Conservation (phyloP, 2,888 invertebrate genomes). For the Metallyticus violacea region DNA sequence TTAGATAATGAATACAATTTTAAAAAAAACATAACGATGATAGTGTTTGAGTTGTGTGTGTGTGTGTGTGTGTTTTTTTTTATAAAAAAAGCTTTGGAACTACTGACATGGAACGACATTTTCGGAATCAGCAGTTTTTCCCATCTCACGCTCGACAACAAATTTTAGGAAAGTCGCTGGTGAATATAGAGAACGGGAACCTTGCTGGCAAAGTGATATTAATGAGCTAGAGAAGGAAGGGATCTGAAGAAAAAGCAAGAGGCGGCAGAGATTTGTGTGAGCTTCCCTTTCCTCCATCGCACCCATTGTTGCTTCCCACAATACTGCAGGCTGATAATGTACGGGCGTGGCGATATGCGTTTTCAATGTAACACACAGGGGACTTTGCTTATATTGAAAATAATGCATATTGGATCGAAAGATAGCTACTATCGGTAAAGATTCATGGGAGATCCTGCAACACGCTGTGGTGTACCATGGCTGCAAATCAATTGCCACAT, state of each 20-base stretch:
- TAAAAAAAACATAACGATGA: too few relatives aligned
- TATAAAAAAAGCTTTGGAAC: not conserved
- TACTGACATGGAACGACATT: not conserved
- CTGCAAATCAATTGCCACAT: not conserved
- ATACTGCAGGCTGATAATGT: not conserved
- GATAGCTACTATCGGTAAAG: not conserved
- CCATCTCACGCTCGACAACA: not conserved
- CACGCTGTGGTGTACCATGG: too few relatives aligned
- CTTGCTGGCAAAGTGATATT: not conserved
- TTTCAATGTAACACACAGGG: not conserved
- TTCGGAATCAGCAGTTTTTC: not conserved
- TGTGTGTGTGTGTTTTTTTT: too few relatives aligned
- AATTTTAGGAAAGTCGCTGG: not conserved
- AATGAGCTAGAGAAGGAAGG: not conserved
- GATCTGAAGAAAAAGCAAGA: not conserved
- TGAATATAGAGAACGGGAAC: not conserved
- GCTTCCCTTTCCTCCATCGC: not conserved
- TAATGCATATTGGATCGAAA: not conserved
- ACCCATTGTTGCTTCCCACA: not conserved
- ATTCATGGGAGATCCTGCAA: not conserved
- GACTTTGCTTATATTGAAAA: not conserved
- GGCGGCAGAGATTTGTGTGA: not conserved
- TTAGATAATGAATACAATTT: too few relatives aligned
- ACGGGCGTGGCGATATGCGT: not conserved
- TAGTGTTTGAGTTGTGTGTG: too few relatives aligned